A percentile compares a stretch with the other conserved stretches of the same genome.
These are phyloP conservation scores for Linnaemya vulpina DNA, from an alignment of 2,888 invertebrate species.

Conservation along the genomic window DNA sequence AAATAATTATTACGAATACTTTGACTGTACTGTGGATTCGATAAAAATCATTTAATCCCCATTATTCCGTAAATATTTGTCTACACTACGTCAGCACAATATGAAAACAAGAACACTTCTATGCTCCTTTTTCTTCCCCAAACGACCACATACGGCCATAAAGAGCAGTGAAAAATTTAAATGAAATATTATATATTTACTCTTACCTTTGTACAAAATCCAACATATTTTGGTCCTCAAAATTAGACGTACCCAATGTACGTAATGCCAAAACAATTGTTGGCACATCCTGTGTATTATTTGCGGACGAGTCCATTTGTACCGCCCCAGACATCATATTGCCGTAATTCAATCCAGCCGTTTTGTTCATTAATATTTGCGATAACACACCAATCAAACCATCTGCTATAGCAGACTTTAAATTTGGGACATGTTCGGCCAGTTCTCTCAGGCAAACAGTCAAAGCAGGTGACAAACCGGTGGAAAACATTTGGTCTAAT, in stretches of 20 bases:
- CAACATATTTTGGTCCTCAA: constrained; percentile 95
- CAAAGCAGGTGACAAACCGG: constrained; percentile 94
- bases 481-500: constrained; percentile 95
- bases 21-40: too few species aligned
- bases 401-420: constrained; percentile 95
- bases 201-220: constrained; percentile 90
- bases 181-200: neutral
- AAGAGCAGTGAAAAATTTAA: too few species aligned
- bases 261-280: constrained; percentile 95
- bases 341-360: constrained; percentile 86
- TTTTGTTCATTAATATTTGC: constrained; percentile 94
- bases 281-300: constrained; percentile 87
- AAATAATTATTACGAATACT: too few species aligned
- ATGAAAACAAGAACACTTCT: too few species aligned
- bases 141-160: too few species aligned
- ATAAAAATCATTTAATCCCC: too few species aligned
- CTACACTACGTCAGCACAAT: too few species aligned
- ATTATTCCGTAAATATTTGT: too few species aligned
- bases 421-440: constrained; percentile 92
- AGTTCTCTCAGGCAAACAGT: constrained; percentile 96
- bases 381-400: constrained; percentile 96
- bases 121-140: too few species aligned
- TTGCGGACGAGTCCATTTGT: constrained; percentile 78
- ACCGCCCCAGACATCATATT: constrained; percentile 83
- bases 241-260: constrained; percentile 95